Percentiles rank a stretch among this genome's conserved stretches.
Evolutionary conservation across 1,140 invertebrate genomes (phyloP).

Genomic region (Hylaeus anthracinus): DNA sequence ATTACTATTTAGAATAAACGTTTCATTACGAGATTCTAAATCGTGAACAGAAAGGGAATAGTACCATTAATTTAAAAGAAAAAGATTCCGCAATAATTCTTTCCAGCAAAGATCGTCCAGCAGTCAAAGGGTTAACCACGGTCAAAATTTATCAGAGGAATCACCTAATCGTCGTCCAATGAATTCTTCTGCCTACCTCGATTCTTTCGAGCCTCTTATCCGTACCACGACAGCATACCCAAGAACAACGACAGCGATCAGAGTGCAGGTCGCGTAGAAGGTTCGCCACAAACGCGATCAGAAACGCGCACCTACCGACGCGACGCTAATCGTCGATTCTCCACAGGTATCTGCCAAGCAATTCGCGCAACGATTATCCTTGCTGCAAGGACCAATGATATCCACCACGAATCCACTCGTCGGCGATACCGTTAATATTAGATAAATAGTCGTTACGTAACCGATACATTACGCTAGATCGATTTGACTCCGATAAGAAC

Average conservation of each 20-base stretch:
- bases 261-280: slow-evolving; percentile 22
- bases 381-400: slow-evolving; percentile 37
- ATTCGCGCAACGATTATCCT: slow-evolving; percentile 45
- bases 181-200: not conserved
- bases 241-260: slow-evolving; percentile 3
- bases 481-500: not conserved
- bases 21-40: no score
- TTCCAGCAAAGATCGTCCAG: no score
- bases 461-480: not conserved
- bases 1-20: no score
- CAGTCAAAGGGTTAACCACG: no score
- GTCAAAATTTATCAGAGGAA: no score
- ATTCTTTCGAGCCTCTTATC: slow-evolving; percentile 19
- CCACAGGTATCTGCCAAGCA: slow-evolving; percentile 17
- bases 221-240: slow-evolving; percentile 12
- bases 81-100: no score
- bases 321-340: slow-evolving; percentile 29
- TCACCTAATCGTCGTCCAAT: not conserved
- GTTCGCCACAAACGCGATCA: slow-evolving; percentile 35
- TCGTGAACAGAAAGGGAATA: no score
- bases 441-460: not conserved
- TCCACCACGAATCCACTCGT: not conserved
- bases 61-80: no score
- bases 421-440: not conserved
- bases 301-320: slow-evolving; percentile 23